phyloP scores from a whole-genome alignment of 2,113 vertebrate genomes.

The Pholis gunnellus region DNA sequence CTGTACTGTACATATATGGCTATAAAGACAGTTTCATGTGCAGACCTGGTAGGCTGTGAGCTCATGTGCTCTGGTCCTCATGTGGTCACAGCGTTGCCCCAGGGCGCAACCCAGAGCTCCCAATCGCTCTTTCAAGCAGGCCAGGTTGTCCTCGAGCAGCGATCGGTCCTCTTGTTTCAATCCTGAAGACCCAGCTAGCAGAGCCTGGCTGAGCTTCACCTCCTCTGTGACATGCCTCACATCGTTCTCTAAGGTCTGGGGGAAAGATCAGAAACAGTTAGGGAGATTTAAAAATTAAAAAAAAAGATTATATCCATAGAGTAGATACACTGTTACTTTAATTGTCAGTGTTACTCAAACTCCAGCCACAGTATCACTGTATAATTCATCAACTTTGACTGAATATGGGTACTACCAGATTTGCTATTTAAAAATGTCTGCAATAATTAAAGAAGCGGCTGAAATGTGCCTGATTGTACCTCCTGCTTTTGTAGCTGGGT shows the following conservation, averaged over 20 bases:
- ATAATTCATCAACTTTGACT: neutral
- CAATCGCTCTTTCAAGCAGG: constrained; percentile 88
- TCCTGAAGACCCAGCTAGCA: constrained; percentile 83
- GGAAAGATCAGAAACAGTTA: constrained; percentile 21
- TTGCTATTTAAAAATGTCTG: neutral
- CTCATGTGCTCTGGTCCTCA: constrained; percentile 89
- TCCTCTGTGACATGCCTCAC: constrained; percentile 90
- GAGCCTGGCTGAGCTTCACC: constrained; percentile 87
- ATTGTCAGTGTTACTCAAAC: neutral
- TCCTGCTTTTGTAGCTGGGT: constrained; percentile 88
- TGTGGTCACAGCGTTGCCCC: constrained; percentile 87
- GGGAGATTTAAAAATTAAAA: neutral
- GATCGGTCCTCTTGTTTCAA: constrained; percentile 83
- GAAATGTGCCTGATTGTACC: constrained; percentile 68
- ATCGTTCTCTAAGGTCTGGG: constrained; percentile 89
- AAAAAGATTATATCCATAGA: neutral
- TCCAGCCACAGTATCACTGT: neutral
- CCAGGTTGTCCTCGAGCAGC: constrained; percentile 90
- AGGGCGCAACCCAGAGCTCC: constrained; percentile 86
- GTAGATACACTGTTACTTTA: neutral
- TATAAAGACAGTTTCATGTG: neutral
- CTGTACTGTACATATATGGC: neutral
- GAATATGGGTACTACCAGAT: neutral
- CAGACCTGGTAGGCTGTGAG: constrained; percentile 90
- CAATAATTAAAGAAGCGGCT: neutral